A percentile compares a stretch with the other conserved stretches of the same genome.
Conservation (phyloP, 2,113 vertebrate genomes). For the Cephalopholis sonnerati region DNA sequence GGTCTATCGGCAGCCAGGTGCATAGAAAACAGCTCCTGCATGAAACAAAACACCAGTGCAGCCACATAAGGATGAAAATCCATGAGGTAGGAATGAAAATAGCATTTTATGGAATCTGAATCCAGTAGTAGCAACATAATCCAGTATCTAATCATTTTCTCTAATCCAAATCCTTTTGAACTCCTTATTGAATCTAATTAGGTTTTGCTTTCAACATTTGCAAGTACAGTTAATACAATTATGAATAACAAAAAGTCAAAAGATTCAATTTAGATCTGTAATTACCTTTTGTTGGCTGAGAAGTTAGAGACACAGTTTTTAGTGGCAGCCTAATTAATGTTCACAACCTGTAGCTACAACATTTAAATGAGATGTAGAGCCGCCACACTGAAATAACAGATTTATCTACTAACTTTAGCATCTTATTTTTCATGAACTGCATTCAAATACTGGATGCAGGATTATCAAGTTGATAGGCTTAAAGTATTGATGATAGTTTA, state of each 20-base stretch:
- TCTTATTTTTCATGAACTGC: background rate
- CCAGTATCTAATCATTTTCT: background rate
- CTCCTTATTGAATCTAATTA: background rate
- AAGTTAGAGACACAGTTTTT: background rate
- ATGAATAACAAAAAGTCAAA: constrained; percentile 3
- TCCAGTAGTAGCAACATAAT: no score
- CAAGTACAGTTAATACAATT: background rate
- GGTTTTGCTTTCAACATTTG: background rate
- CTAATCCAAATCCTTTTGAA: background rate
- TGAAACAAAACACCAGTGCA: constrained; percentile 22
- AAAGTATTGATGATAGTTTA: background rate
- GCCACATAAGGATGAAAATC: background rate
- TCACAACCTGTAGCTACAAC: background rate
- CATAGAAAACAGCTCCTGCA: background rate
- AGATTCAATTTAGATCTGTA: background rate
- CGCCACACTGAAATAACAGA: background rate
- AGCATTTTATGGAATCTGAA: background rate
- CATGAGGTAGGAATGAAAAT: background rate
- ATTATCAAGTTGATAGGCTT: background rate
- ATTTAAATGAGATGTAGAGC: background rate
- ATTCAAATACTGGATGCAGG: background rate
- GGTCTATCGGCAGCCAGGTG: constrained; percentile 19
- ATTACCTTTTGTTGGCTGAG: background rate
- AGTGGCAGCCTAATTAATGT: background rate
- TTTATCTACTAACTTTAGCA: background rate